Conservation (phyloP, 2,797 vertebrate species). For the Thripadectes ignobilis region DNA sequence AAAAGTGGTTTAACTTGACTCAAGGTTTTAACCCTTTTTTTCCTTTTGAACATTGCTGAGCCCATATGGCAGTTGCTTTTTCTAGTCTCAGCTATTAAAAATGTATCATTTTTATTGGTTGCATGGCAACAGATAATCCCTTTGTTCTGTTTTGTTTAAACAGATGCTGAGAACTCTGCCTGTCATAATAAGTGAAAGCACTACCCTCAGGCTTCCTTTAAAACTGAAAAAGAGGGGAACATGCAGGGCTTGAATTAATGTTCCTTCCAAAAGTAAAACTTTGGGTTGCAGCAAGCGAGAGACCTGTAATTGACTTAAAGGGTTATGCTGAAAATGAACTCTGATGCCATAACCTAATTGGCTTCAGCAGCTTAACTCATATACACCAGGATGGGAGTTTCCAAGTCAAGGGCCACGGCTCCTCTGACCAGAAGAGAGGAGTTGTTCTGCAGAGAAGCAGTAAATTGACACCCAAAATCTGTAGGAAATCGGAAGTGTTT, state of each 20-base stretch:
- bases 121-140: constrained; percentile 59
- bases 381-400: background rate
- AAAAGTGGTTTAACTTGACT: background rate
- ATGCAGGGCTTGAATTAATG: background rate
- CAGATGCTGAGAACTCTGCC: constrained; percentile 55
- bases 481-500: background rate
- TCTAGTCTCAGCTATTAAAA: constrained; percentile 42
- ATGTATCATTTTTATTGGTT: constrained; percentile 54
- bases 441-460: background rate
- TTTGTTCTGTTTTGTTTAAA: constrained; percentile 65
- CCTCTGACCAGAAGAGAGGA: background rate
- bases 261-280: constrained; percentile 1
- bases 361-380: background rate
- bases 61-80: background rate
- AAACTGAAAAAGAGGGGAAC: background rate
- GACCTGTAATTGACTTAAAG: background rate
- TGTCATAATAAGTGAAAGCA: constrained; percentile 40
- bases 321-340: background rate
- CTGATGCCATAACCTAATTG: background rate
- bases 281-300: background rate
- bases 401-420: background rate
- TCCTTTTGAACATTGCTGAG: background rate
- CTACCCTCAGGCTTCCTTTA: constrained; percentile 27
- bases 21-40: background rate
- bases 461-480: background rate